These are phyloP conservation scores for Pachypeltis micranthus DNA, from an alignment of 1,140 invertebrate genomes.

Conservation along the genomic window DNA sequence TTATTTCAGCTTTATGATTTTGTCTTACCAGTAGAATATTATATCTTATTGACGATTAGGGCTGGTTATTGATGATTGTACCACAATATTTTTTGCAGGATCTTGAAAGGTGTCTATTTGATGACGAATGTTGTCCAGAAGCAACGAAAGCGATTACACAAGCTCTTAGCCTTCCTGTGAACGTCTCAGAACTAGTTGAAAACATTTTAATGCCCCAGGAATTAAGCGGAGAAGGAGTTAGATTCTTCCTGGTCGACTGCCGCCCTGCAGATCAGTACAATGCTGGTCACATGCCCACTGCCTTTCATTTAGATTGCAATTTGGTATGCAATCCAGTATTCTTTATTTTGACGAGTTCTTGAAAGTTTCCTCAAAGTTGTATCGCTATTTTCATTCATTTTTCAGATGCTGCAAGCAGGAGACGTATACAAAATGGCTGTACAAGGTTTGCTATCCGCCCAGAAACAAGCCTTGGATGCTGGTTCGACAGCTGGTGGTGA, in stretches of 20 bases:
- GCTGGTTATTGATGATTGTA: no score
- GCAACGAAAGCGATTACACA: slow-evolving; percentile 48
- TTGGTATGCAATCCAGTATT: slow-evolving; percentile 58
- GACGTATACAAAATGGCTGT: slow-evolving; percentile 88
- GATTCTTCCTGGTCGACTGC: slow-evolving; percentile 96
- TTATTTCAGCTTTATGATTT: no score
- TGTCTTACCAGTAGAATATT: slow-evolving; percentile 6
- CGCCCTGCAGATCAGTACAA: slow-evolving; percentile 94
- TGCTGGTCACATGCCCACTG: slow-evolving; percentile 87
- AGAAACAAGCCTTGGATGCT: slow-evolving; percentile 76
- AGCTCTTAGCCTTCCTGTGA: slow-evolving; percentile 86
- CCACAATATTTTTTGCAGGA: slow-evolving; percentile 26
- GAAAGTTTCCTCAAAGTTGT: background rate
- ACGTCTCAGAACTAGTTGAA: slow-evolving; percentile 71
- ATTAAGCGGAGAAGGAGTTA: slow-evolving; percentile 43
- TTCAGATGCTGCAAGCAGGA: slow-evolving; percentile 85
- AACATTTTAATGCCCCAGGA: slow-evolving; percentile 35
- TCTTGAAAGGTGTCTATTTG: slow-evolving; percentile 41
- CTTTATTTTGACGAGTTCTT: slow-evolving; percentile 8
- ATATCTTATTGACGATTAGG: no score
- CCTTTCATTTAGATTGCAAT: slow-evolving; percentile 95
- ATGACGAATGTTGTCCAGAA: slow-evolving; percentile 32
- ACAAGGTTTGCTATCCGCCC: slow-evolving; percentile 79
- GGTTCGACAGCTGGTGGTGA: slow-evolving; percentile 84
- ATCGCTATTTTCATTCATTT: background rate